A percentile compares a stretch with the other conserved stretches of the same genome.
phyloP scores from a whole-genome alignment of 2,888 invertebrate species.

The Gymnosoma rotundatum region DNA sequence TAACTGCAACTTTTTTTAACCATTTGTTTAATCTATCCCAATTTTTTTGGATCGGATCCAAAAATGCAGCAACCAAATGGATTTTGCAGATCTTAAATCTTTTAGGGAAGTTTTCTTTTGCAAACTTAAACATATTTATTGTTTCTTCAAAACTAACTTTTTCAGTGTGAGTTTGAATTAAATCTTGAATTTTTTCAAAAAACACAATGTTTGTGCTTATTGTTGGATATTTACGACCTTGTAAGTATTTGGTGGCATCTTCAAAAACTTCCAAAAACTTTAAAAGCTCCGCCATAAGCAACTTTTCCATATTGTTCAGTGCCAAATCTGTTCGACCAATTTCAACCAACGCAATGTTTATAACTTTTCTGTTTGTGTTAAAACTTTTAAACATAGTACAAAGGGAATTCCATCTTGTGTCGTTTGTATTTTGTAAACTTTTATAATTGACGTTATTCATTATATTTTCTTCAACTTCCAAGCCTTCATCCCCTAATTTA shows the following conservation, averaged over 20 bases:
- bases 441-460: too few relatives aligned
- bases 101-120: background rate
- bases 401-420: constrained; percentile 20
- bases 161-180: too few relatives aligned
- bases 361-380: constrained; percentile 7
- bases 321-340: constrained; percentile 4
- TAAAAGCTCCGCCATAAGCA: constrained; percentile 1
- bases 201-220: constrained; percentile 18
- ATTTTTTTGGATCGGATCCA: constrained; percentile 10
- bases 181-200: constrained; percentile 1
- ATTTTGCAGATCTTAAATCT: background rate
- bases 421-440: constrained; percentile 20
- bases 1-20: background rate
- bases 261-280: constrained; percentile 3
- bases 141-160: too few relatives aligned
- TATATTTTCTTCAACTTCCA: background rate
- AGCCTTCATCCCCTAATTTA: background rate
- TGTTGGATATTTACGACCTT: constrained; percentile 30
- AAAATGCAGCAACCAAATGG: background rate
- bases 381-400: constrained; percentile 21
- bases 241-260: constrained; percentile 7
- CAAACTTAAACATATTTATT: too few relatives aligned
- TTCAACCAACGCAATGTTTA: constrained; percentile 21
- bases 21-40: background rate
- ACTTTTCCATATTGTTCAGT: background rate